Percentiles rank a stretch among this genome's conserved stretches.
Evolutionary conservation across 1,140 invertebrate species (phyloP).

Genomic region (Drosophila melanogaster): Release_6_plus_ISO1_MT NT_033779.5:3133501-3134000

Average conservation of each 20-base stretch:
- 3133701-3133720: not conserved
- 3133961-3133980: constrained; percentile 71
- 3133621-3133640: not conserved
- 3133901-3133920: constrained; percentile 16
- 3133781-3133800: not conserved
- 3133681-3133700: not conserved
- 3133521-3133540: constrained; percentile 11
- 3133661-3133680: not conserved
- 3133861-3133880: constrained; percentile 10
- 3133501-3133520: constrained; percentile 51
- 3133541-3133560: constrained; percentile 31
- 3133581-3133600: not conserved
- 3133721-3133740: no score
- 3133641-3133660: not conserved
- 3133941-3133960: constrained; percentile 70
- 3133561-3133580: constrained; percentile 9
- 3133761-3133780: not conserved
- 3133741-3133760: no score
- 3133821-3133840: not conserved
- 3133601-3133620: constrained; percentile 1
- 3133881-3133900: constrained; percentile 7
- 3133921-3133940: constrained; percentile 50
- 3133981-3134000: constrained; percentile 48
- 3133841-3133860: constrained; percentile 6
- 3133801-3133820: constrained; percentile 10